Conservation (phyloP, 2,888 invertebrate species). For the Drosophila anomalata region DNA sequence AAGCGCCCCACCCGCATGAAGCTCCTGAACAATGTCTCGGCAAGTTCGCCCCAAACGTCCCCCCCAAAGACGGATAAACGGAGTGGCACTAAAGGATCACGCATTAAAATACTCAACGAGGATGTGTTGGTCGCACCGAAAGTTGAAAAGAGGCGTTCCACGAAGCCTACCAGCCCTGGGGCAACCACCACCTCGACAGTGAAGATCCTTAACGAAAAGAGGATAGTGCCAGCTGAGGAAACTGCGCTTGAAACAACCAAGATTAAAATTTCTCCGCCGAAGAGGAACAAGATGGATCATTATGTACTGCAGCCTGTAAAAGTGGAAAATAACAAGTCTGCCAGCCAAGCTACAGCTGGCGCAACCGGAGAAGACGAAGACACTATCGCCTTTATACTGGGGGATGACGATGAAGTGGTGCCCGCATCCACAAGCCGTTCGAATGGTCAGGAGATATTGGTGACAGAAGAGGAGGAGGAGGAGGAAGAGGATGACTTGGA, state of each 20-base stretch:
- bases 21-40: constrained; percentile 56
- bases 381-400: constrained; percentile 77
- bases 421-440: constrained; percentile 3
- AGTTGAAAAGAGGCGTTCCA: constrained; percentile 35
- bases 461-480: constrained; percentile 58
- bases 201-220: constrained; percentile 66
- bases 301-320: constrained; percentile 80
- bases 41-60: constrained; percentile 6
- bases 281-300: constrained; percentile 77
- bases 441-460: constrained; percentile 59
- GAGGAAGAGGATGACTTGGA: constrained; percentile 61
- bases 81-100: constrained; percentile 14
- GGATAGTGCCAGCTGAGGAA: constrained; percentile 30
- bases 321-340: constrained; percentile 64
- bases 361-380: constrained; percentile 65
- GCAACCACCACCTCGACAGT: constrained; percentile 35
- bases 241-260: constrained; percentile 62
- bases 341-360: constrained; percentile 33
- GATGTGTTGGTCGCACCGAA: constrained; percentile 42
- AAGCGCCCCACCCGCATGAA: constrained; percentile 56
- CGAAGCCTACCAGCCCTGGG: constrained; percentile 30
- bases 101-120: constrained; percentile 70
- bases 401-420: constrained; percentile 67
- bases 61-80: constrained; percentile 58
- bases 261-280: constrained; percentile 56